Percentiles rank a stretch among this genome's conserved stretches.
Evolutionary conservation across 2,888 invertebrate species (phyloP).

Genomic region (Heteromyza rotundicornis): DNA sequence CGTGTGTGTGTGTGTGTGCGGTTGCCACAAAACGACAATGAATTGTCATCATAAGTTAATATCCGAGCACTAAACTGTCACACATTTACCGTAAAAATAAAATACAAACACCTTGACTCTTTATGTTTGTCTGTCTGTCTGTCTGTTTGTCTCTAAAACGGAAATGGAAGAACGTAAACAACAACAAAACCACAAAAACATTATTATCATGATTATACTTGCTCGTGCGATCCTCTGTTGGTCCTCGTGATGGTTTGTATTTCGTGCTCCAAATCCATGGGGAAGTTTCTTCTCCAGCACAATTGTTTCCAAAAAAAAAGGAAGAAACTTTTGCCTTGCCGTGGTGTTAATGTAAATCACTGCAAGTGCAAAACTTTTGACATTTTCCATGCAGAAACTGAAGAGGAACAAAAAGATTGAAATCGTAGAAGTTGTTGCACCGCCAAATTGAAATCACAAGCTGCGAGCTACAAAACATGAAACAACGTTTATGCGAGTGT

Average conservation of each 20-base stretch:
- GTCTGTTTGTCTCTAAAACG: not conserved
- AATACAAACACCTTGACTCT: slow-evolving; percentile 8
- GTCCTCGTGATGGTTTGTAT: not conserved
- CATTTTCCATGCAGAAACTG: no score
- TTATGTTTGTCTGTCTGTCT: slow-evolving; percentile 2
- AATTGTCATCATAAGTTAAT: slow-evolving; percentile 39
- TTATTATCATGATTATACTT: slow-evolving; percentile 18
- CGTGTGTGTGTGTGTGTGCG: not conserved
- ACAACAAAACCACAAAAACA: slow-evolving; percentile 4
- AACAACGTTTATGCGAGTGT: not conserved
- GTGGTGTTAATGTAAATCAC: slow-evolving; percentile 43
- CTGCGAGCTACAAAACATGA: not conserved
- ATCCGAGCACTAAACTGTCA: slow-evolving; percentile 28
- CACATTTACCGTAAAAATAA: no score
- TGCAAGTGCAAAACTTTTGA: slow-evolving; percentile 53
- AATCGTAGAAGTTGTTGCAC: no score
- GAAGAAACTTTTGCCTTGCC: slow-evolving; percentile 23
- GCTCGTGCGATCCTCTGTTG: not conserved
- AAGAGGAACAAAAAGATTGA: not conserved
- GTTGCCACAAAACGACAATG: slow-evolving; percentile 16
- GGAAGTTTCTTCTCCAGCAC: slow-evolving; percentile 1
- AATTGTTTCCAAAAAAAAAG: slow-evolving; percentile 12
- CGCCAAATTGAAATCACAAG: not conserved
- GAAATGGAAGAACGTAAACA: slow-evolving; percentile 8
- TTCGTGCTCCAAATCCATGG: no score